Evolutionary conservation across 2,113 vertebrate species (phyloP).

Genomic region (Malurus cyaneus): DNA sequence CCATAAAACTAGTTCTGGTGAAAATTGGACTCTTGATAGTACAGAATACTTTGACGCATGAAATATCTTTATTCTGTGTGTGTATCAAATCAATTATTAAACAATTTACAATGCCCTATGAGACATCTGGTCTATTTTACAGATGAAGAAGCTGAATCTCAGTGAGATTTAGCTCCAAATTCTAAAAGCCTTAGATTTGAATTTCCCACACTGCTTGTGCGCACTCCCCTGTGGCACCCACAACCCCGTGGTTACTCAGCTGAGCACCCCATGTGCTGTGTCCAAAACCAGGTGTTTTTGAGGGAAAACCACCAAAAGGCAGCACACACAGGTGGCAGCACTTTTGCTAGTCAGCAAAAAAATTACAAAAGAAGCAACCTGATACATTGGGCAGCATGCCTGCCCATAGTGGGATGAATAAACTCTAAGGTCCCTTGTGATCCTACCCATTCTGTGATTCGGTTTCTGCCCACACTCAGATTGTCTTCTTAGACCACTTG

Average conservation of each 20-base stretch:
- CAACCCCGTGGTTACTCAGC: background rate
- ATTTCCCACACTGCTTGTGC: background rate
- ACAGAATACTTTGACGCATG: background rate
- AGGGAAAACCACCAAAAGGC: background rate
- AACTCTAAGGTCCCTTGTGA: background rate
- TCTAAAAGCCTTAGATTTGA: background rate
- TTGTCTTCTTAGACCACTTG: background rate
- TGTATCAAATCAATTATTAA: constrained; percentile 34
- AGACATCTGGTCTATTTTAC: background rate
- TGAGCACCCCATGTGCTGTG: background rate
- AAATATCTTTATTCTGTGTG: constrained; percentile 15
- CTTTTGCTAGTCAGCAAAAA: background rate
- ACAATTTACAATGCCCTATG: background rate
- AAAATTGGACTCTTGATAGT: background rate
- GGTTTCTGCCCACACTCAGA: background rate
- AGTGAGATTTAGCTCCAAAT: background rate
- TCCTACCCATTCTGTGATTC: background rate
- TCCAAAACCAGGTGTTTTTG: background rate
- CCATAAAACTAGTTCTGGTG: background rate
- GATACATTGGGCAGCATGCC: background rate
- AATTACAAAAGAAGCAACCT: background rate
- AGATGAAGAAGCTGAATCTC: background rate
- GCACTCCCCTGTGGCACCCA: background rate
- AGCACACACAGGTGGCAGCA: background rate
- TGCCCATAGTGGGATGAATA: background rate